Base-by-base conservation (phyloP, 2,888 invertebrate species). In the Tetranychus truncatus region DNA sequence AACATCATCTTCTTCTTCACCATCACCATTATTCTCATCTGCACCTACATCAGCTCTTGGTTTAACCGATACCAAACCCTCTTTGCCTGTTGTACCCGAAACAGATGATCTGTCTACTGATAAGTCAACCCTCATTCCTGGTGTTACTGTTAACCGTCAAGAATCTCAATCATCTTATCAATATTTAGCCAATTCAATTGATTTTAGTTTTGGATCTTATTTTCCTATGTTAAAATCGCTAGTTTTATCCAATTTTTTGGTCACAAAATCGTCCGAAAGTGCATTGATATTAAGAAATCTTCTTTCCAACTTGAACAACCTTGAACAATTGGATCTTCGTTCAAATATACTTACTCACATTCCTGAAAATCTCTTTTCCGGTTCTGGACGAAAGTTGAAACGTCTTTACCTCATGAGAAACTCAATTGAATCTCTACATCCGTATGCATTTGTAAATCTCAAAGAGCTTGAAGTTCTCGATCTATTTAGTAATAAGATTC, bases 381-480 rank as follows among this genome's bases (percentile, higher is more conserved):
- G 71, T 44, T 76, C 77, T 46, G 74, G 74, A 1, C 46, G 55
- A 18, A 46, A 73, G 6, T 66, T 77, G 46, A 75, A 45, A 20
- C 73, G 74, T 24, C 45, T 76, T 24, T 77, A 77, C 66, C 55
- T 77, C 20, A 75, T 72, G 66, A 86, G 88, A 80, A 95, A 94
- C 84, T 85, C 87, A 78, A 89, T 95, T 79, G 83, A 84, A 74
- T 85, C 85, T 75, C 88, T 95, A 6, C 21, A 69, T 69, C 69
- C 69, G 75, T 89, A 88, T 75, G 88, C 90, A 6, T 84, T 84
- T 78, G 87, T 87, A 66, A 82, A 82, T 74, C 87, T 90, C 77
- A 87, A 87, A 76, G 88, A 88, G 80, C 84, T 95, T 74, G 88
- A 88, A 81, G 88, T 88, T 80, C 85, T 95, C 79, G 92, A 93